phyloP scores from a whole-genome alignment of 2,113 vertebrate species.

The Merops nubicus region DNA sequence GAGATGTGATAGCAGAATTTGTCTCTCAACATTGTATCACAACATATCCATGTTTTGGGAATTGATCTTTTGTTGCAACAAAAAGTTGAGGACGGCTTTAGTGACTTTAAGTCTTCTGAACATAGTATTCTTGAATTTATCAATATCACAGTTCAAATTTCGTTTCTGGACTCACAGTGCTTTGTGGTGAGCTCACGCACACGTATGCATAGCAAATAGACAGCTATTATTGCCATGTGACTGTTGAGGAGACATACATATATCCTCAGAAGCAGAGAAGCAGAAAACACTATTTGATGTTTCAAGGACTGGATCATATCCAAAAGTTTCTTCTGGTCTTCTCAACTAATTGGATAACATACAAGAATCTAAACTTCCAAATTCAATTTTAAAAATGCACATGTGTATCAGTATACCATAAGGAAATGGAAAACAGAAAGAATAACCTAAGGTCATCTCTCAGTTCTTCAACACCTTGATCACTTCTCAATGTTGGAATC shows the following conservation, averaged over 20 bases:
- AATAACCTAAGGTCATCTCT: background rate
- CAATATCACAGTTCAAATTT: background rate
- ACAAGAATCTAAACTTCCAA: background rate
- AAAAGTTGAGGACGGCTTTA: background rate
- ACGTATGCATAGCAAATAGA: background rate
- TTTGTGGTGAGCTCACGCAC: background rate
- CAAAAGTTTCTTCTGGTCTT: background rate
- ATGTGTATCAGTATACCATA: background rate
- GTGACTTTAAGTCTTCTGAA: background rate
- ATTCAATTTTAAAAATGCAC: background rate
- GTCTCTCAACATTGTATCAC: background rate
- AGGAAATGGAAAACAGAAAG: background rate
- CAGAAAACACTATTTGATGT: background rate
- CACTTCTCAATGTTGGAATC: background rate
- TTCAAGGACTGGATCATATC: background rate
- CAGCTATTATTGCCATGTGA: background rate
- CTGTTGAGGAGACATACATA: background rate
- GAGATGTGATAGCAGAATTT: background rate
- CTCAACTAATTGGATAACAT: background rate
- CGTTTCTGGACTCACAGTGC: background rate
- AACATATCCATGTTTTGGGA: background rate
- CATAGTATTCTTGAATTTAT: background rate
- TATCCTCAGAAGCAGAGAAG: background rate
- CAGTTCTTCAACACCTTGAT: background rate
- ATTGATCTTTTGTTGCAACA: background rate